A percentile compares a stretch with the other conserved stretches of the same genome.
Evolutionary conservation across 1,140 invertebrate genomes (phyloP).

Genomic region (Anthonomus grandis): DNA sequence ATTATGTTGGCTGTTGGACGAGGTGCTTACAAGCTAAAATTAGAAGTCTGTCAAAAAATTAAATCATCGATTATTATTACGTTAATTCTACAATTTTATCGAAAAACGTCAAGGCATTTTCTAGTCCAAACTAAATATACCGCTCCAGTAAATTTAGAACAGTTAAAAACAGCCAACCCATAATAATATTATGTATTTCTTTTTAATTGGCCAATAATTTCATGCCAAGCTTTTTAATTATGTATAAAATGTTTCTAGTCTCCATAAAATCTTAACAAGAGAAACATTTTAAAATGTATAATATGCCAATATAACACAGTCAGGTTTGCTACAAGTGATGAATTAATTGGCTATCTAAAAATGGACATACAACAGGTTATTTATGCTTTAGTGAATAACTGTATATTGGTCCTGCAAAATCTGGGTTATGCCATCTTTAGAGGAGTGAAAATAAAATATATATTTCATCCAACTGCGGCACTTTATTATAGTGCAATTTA

Average conservation of each 20-base stretch:
- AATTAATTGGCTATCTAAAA: too few species aligned
- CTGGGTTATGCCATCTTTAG: too few species aligned
- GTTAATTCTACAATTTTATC: not conserved
- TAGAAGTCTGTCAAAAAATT: constrained; percentile 8
- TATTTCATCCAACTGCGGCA: too few species aligned
- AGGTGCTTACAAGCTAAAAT: constrained; percentile 11
- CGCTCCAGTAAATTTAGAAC: not conserved
- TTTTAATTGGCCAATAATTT: not conserved
- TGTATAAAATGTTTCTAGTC: not conserved
- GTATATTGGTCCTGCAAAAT: too few species aligned
- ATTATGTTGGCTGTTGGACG: constrained; percentile 17
- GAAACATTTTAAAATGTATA: too few species aligned
- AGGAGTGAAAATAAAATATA: too few species aligned
- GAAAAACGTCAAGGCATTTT: not conserved
- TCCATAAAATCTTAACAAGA: not conserved
- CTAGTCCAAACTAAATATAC: too few species aligned
- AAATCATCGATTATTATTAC: constrained; percentile 9
- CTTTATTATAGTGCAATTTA: too few species aligned
- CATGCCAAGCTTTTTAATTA: not conserved
- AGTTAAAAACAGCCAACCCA: not conserved
- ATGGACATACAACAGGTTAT: too few species aligned
- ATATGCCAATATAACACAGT: too few species aligned
- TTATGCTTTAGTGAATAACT: too few species aligned
- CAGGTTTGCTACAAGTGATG: too few species aligned
- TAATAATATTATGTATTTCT: not conserved